Conservation (phyloP, 30 jellyfish, hydroid and myxozoan genomes). For the Mastigias papua region DNA sequence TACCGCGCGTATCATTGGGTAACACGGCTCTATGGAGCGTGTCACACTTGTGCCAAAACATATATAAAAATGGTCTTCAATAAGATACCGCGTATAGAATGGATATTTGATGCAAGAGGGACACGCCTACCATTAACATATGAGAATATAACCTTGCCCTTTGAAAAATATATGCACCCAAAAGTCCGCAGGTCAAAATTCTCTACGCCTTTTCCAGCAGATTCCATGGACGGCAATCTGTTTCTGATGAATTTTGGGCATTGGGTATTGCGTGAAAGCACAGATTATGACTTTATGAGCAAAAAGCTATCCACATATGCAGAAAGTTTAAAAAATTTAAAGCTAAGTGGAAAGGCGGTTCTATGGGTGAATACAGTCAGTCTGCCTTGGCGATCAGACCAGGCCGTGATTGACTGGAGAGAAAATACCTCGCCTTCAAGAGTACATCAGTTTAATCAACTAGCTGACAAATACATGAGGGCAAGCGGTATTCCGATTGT, state of each 20-base stretch:
- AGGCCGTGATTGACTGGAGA: slow-evolving; percentile 91
- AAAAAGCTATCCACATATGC: slow-evolving; percentile 83
- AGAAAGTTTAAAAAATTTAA: slow-evolving; percentile 60
- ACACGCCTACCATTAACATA: slow-evolving; percentile 88
- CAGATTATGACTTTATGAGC: slow-evolving; percentile 66
- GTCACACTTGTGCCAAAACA: slow-evolving; percentile 94
- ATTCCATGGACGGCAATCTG: slow-evolving; percentile 73
- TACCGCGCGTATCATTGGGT: slow-evolving; percentile 99
- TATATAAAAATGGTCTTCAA: slow-evolving; percentile 93
- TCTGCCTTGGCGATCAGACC: slow-evolving; percentile 96
- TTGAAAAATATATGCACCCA: slow-evolving; percentile 91
- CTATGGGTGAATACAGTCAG: slow-evolving; percentile 94
- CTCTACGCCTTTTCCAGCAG: slow-evolving; percentile 90
- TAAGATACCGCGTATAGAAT: slow-evolving; percentile 92
- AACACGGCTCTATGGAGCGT: slow-evolving; percentile 92
- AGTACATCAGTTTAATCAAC: slow-evolving; percentile 77
- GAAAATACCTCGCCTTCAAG: slow-evolving; percentile 97
- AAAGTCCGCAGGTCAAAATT: slow-evolving; percentile 95
- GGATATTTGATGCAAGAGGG: slow-evolving; percentile 99
- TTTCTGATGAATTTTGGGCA: slow-evolving; percentile 90
- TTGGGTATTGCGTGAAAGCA: slow-evolving; percentile 93
- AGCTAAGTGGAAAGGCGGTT: slow-evolving; percentile 60
- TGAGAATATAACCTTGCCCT: slow-evolving; percentile 82
- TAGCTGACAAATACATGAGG: slow-evolving; percentile 77
- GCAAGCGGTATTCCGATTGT: slow-evolving; percentile 74